Evolutionary conservation across 2,797 vertebrate species (phyloP).

Genomic region (Sebastes taczanowskii): DNA sequence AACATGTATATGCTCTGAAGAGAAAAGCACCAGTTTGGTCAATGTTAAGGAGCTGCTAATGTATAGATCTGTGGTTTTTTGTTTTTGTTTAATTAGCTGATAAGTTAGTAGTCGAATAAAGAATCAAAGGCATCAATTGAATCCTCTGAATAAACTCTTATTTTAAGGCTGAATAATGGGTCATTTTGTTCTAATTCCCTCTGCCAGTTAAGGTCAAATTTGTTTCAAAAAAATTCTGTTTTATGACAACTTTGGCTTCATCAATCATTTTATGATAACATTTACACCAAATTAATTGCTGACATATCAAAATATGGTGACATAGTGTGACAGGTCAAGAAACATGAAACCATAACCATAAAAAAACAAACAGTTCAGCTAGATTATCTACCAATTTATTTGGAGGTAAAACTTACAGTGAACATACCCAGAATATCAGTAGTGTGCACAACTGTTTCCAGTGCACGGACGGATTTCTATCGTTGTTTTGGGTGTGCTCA

Average conservation of each 20-base stretch:
- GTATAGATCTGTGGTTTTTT: neutral
- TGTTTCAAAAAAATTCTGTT: neutral
- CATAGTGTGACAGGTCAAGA: no score
- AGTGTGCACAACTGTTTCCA: neutral
- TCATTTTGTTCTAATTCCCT: neutral
- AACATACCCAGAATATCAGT: neutral
- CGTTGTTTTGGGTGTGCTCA: neutral
- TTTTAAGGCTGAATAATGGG: neutral
- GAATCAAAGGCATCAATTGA: neutral
- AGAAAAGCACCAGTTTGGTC: conserved; percentile 12
- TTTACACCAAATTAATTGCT: neutral
- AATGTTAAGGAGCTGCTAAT: neutral
- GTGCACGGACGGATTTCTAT: neutral
- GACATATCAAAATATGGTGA: neutral
- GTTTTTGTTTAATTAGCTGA: neutral
- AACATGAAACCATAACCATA: neutral
- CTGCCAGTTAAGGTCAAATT: neutral
- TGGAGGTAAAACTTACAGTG: neutral
- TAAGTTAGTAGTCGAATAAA: neutral
- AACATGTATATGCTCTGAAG: neutral
- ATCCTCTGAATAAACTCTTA: neutral
- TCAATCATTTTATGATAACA: neutral
- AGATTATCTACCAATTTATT: neutral
- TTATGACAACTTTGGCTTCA: neutral
- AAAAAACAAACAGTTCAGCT: no score